phyloP scores from a whole-genome alignment of 2,113 vertebrate genomes.

The Eptesicus fuscus region DNA sequence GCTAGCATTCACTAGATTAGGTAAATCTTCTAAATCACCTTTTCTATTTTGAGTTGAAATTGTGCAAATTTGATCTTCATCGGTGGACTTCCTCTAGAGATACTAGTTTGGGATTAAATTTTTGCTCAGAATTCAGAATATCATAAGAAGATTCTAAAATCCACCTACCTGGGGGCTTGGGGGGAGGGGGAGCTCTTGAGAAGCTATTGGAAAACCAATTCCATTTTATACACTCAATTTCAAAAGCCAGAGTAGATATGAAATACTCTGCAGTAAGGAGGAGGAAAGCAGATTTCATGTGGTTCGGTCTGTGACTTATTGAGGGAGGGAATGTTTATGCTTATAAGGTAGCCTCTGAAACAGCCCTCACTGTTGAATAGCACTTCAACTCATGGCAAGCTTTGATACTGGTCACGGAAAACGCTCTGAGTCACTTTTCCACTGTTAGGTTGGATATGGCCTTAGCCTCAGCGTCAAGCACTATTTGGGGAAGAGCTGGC shows the following conservation, averaged over 20 bases:
- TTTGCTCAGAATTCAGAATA: constrained; percentile 37
- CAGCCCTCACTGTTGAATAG: not conserved
- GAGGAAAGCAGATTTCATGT: constrained; percentile 18
- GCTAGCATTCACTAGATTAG: not conserved
- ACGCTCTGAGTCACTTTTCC: not conserved
- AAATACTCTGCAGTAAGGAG: constrained; percentile 41
- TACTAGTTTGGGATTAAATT: constrained; percentile 47
- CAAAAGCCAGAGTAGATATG: constrained; percentile 23
- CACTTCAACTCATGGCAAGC: not conserved
- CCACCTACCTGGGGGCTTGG: not conserved
- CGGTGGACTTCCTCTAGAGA: not conserved
- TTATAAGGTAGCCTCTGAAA: not conserved
- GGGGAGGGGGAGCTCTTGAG: not conserved
- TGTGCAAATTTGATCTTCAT: constrained; percentile 38
- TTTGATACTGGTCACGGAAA: not conserved
- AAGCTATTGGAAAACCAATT: constrained; percentile 37
- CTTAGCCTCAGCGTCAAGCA: not conserved
- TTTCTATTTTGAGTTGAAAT: constrained; percentile 38
- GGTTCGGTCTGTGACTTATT: not conserved
- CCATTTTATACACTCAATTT: constrained; percentile 26
- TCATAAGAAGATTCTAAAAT: constrained; percentile 40
- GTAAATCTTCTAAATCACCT: constrained; percentile 33
- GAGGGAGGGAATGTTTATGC: not conserved
- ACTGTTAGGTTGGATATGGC: not conserved
- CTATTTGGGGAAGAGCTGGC: not conserved